A percentile compares a stretch with the other conserved stretches of the same genome.
Evolutionary conservation across 2,888 invertebrate species (phyloP).

Genomic region (Pristionchus fissidentatus): DNA sequence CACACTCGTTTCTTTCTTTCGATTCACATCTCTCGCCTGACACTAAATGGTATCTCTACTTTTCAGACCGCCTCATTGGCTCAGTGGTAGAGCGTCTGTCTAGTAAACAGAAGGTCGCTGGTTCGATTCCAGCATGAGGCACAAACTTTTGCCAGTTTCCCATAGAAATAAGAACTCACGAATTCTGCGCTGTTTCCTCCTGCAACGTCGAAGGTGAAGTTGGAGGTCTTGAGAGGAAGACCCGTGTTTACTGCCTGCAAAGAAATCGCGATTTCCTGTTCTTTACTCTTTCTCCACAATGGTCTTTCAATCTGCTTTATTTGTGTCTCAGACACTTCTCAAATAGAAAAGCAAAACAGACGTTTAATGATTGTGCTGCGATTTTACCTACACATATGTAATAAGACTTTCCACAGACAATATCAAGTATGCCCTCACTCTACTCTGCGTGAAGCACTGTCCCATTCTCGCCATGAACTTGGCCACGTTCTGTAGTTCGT

Average conservation of each 20-base stretch:
- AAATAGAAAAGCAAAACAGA: no score
- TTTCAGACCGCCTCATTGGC: slow-evolving; percentile 68
- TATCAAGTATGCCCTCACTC: slow-evolving; percentile 50
- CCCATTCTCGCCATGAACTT: slow-evolving; percentile 76
- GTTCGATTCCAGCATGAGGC: slow-evolving; percentile 71
- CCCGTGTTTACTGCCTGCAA: slow-evolving; percentile 8
- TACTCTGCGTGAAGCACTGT: slow-evolving; percentile 75
- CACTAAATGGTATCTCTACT: no score
- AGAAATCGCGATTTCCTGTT: neutral
- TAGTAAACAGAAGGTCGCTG: slow-evolving; percentile 70
- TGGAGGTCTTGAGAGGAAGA: slow-evolving; percentile 46
- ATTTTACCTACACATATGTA: no score
- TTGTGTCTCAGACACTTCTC: no score
- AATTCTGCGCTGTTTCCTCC: slow-evolving; percentile 53
- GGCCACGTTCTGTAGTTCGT: slow-evolving; percentile 70
- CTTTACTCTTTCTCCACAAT: no score
- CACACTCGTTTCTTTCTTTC: slow-evolving; percentile 71
- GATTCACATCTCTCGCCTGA: slow-evolving; percentile 48
- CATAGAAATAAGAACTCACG: no score
- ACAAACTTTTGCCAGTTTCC: no score
- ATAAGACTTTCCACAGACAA: no score
- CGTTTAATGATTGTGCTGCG: no score
- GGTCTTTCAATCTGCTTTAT: no score
- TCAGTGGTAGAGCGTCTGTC: slow-evolving; percentile 69
- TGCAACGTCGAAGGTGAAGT: slow-evolving; percentile 54